Evolutionary conservation across 2,888 invertebrate genomes (phyloP).

Genomic region (Oxytorus armatus): DNA sequence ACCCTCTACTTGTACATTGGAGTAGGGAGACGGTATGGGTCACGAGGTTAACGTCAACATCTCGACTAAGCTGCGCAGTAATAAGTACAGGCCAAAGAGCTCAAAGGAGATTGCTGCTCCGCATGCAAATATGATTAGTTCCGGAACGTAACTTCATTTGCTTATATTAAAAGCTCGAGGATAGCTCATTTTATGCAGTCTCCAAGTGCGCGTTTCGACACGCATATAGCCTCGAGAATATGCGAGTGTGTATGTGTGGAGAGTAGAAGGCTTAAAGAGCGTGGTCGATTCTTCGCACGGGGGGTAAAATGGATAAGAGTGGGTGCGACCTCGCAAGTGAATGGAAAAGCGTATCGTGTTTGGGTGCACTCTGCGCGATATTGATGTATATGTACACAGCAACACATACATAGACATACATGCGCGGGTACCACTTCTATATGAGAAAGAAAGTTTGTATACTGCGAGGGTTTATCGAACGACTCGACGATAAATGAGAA

Average conservation of each 20-base stretch:
- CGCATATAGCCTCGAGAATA: not conserved
- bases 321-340: constrained; percentile 10
- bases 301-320: constrained; percentile 30
- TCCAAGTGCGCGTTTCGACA: constrained; percentile 64
- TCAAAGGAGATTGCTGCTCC: constrained; percentile 82
- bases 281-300: constrained; percentile 24
- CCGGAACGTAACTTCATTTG: constrained; percentile 82
- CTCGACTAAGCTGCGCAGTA: constrained; percentile 74
- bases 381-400: not conserved
- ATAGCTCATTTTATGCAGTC: constrained; percentile 80
- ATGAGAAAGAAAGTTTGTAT: constrained; percentile 1
- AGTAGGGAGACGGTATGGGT: not conserved
- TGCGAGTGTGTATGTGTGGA: constrained; percentile 12
- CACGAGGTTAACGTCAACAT: constrained; percentile 34
- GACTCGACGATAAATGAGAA: constrained; percentile 27
- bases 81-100: constrained; percentile 75
- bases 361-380: constrained; percentile 28
- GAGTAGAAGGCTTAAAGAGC: constrained; percentile 20
- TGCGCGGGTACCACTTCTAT: not conserved
- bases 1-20: not conserved
- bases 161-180: constrained; percentile 80
- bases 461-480: constrained; percentile 5
- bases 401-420: not conserved
- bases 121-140: constrained; percentile 83
- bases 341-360: constrained; percentile 38